phyloP scores from a whole-genome alignment of 2,888 invertebrate species.

The Lochmaea crataegi region DNA sequence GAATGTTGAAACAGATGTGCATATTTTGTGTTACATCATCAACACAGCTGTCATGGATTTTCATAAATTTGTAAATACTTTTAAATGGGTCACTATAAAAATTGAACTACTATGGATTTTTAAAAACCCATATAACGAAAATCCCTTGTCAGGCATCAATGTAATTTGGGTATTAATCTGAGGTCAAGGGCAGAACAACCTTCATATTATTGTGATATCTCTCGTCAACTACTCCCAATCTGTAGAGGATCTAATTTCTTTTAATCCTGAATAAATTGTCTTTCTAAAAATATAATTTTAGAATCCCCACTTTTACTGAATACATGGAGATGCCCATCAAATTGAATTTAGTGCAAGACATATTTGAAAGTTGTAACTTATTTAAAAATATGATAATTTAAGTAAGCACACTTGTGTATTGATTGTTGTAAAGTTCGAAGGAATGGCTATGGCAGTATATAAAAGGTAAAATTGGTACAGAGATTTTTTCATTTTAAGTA shows the following conservation, averaged over 20 bases:
- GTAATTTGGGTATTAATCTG: too few relatives aligned
- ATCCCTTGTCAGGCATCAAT: too few relatives aligned
- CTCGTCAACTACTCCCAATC: too few relatives aligned
- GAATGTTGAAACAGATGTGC: background rate
- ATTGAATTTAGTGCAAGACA: background rate
- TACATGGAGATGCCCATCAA: background rate
- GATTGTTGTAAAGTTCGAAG: background rate
- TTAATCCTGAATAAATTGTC: background rate
- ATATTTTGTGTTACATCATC: background rate
- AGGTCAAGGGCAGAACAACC: too few relatives aligned
- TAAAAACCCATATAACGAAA: too few relatives aligned
- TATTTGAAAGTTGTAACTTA: background rate
- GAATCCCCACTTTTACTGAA: constrained; percentile 15
- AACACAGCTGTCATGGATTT: too few relatives aligned
- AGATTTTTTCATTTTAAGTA: too few relatives aligned
- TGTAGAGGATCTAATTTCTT: too few relatives aligned
- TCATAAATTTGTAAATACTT: too few relatives aligned
- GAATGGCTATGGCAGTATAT: background rate
- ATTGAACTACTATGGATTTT: too few relatives aligned
- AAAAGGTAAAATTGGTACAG: background rate
- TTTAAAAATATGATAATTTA: background rate
- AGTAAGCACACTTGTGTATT: background rate
- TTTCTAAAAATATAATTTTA: background rate
- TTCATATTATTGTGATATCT: too few relatives aligned
- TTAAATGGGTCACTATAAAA: too few relatives aligned